A percentile compares a stretch with the other conserved stretches of the same genome.
Evolutionary conservation across 2,797 vertebrate genomes (phyloP).

Genomic region (Chelidonichthys spinosus): DNA sequence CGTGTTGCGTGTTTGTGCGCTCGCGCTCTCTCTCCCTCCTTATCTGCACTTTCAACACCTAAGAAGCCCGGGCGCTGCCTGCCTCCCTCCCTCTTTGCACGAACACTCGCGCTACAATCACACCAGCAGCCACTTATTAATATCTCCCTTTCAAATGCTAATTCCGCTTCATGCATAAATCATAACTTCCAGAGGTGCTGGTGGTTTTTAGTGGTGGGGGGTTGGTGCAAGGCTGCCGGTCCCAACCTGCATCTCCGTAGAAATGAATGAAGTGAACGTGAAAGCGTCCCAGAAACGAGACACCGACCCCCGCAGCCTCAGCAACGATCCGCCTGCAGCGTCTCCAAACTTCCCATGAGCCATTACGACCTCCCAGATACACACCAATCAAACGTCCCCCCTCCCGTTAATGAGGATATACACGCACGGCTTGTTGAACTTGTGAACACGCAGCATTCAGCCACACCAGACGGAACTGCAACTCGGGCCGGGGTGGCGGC

Average conservation of each 20-base stretch:
- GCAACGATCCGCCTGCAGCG: neutral
- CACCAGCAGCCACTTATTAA: constrained; percentile 78
- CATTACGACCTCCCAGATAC: neutral
- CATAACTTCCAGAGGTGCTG: constrained; percentile 77
- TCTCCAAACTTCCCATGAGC: neutral
- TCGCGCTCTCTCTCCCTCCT: neutral
- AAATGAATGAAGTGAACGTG: constrained; percentile 38
- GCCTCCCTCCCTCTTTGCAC: constrained; percentile 35
- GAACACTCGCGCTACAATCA: constrained; percentile 55
- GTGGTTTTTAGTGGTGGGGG: neutral
- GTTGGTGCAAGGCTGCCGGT: neutral
- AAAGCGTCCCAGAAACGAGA: constrained; percentile 34
- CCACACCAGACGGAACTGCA: too few relatives aligned
- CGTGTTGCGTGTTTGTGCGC: neutral
- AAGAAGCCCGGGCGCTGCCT: constrained; percentile 16
- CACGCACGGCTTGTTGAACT: neutral
- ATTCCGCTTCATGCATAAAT: constrained; percentile 84
- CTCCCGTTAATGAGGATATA: neutral
- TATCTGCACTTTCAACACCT: constrained; percentile 28
- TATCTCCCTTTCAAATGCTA: constrained; percentile 85
- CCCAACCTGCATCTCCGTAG: constrained; percentile 36
- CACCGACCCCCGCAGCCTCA: neutral
- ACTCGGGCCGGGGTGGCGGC: neutral
- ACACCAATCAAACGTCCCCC: neutral
- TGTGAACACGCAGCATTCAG: too few relatives aligned